phyloP scores from a whole-genome alignment of 2,888 invertebrate genomes.

The Dynastes tityus region DNA sequence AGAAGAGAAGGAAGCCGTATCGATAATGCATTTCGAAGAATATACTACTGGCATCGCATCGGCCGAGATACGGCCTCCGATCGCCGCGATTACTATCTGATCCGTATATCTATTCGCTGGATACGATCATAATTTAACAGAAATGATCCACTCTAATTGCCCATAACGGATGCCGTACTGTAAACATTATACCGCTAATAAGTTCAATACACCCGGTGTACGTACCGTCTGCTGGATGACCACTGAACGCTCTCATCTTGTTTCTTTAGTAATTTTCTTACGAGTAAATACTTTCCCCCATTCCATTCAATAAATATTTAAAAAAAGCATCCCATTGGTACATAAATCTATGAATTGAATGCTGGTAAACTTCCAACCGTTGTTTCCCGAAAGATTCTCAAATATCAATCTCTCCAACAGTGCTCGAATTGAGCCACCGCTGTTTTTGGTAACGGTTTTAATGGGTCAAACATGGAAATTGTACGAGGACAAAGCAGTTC shows the following conservation, averaged over 20 bases:
- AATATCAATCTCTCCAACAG: too few species aligned
- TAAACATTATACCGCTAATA: slow-evolving; percentile 35
- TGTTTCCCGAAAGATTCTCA: too few species aligned
- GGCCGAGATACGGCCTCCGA: not conserved
- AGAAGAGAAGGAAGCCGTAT: not conserved
- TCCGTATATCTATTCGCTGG: slow-evolving; percentile 11
- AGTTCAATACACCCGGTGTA: slow-evolving; percentile 37
- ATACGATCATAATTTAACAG: slow-evolving; percentile 41
- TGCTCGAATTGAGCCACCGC: too few species aligned
- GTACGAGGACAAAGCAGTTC: too few species aligned
- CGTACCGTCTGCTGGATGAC: not conserved
- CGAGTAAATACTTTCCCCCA: too few species aligned
- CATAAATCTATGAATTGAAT: too few species aligned
- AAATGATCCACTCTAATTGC: slow-evolving; percentile 45
- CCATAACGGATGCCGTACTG: slow-evolving; percentile 36
- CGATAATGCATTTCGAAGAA: slow-evolving; percentile 3
- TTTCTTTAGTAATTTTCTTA: not conserved
- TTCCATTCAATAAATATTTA: too few species aligned
- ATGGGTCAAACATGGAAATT: too few species aligned
- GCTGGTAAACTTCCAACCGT: too few species aligned
- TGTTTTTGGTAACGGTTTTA: too few species aligned
- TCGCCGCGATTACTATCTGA: slow-evolving; percentile 16
- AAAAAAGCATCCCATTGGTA: too few species aligned
- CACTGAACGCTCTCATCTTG: not conserved
- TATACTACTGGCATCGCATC: not conserved